Base-by-base conservation (phyloP, 1,140 invertebrate genomes). In the Potamilus streckersoni region DNA sequence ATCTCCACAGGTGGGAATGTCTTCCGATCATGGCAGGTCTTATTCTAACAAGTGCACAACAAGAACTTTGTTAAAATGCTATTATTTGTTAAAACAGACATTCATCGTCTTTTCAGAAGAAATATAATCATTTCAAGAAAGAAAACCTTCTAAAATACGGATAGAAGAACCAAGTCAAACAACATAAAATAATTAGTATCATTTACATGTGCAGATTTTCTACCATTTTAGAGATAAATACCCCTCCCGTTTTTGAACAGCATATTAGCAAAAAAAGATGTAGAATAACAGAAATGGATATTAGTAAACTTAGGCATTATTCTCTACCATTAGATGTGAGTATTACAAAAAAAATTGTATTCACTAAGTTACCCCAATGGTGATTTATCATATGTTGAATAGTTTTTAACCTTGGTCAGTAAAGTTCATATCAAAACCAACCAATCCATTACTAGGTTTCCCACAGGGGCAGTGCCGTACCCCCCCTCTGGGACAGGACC, bases 1-100 rank as follows among this genome's bases (percentile, higher is more conserved):
- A 81, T 95, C 95, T 1, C 94, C 93, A 91, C 97, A 98, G 8
- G 95, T 94, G 20, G 94, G 93, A 57, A 95, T 93, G 57, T 93
- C 89, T 78, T 91, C 88, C 27, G 90, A 91, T 83, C 92, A 92
- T 5, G 91, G 91, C 23, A 91, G 79, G 19, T 87, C 71, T 74
- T 80, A 86, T 17, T 81, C 88, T 89, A 74, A 23, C 80, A 82
- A 49, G 38, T 49, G 38, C 6, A 49, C 6, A 6, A 49, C 6
- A 19, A 31, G 1, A 64, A 19, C 2, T 66, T 49, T 16, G 16
- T 66, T 16, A 31, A 66, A 20, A 19, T 14, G 11, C 55, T 66
- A 27, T 2, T n/a, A n/a, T 66, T 66, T 17, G 6, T 38, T 16
- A 38, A 11, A 78, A 31, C n/a, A 56, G 6, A 49, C 4, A 49